Conservation (phyloP, 2,888 invertebrate species). For the Fragum fragum region DNA sequence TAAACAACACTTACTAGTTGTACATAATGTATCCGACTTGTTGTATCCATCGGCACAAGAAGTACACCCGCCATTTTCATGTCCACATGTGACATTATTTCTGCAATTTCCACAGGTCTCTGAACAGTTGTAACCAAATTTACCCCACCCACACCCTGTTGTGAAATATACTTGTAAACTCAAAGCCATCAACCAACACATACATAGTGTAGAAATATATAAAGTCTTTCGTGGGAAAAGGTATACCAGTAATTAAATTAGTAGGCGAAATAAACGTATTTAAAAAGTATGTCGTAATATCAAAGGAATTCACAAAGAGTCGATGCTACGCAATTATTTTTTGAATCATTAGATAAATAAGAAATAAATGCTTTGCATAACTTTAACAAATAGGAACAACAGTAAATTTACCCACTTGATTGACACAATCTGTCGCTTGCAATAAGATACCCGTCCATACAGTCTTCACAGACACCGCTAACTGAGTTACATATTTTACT, state of each 20-base stretch:
- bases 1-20: not conserved
- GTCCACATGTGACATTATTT: not conserved
- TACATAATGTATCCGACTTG: not conserved
- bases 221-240: no score
- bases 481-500: not conserved
- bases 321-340: no score
- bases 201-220: no score
- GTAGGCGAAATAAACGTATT: no score
- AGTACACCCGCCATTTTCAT: not conserved
- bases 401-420: not conserved
- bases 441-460: not conserved
- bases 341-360: no score
- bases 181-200: no score
- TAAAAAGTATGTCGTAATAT: no score
- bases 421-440: constrained; percentile 14
- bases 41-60: constrained; percentile 1
- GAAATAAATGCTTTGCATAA: no score
- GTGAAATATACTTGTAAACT: no score
- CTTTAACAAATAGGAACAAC: no score
- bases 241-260: no score
- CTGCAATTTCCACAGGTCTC: not conserved
- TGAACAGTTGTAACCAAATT: not conserved
- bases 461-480: not conserved
- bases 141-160: not conserved
- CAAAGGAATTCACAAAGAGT: no score